phyloP scores from a whole-genome alignment of 2,888 invertebrate genomes.

The Tipula unca region DNA sequence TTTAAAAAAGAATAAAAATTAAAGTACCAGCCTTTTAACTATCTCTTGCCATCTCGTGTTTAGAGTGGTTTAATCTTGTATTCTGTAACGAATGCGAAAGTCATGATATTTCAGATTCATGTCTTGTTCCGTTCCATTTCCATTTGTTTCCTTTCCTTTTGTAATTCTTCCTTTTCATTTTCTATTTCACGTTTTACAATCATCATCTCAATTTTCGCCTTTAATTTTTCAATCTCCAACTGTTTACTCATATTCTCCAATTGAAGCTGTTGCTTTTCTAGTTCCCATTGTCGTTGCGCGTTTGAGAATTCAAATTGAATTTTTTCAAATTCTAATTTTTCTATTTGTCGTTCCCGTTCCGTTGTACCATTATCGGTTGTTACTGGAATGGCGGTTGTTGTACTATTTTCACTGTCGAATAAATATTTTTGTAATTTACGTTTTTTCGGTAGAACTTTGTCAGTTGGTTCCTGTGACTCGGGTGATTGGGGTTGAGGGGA shows the following conservation, averaged over 20 bases:
- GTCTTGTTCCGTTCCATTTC: not conserved
- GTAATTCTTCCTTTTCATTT: not conserved
- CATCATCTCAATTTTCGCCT: not conserved
- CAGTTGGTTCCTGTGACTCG: not conserved
- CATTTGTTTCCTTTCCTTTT: not conserved
- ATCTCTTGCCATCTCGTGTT: too few species aligned
- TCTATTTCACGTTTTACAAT: not conserved
- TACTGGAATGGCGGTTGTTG: not conserved
- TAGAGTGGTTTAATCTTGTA: not conserved
- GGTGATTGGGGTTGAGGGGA: not conserved
- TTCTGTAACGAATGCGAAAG: not conserved
- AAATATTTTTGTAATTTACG: not conserved
- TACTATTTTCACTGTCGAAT: not conserved
- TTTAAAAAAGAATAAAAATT: too few species aligned
- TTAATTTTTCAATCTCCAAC: not conserved
- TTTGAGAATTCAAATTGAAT: not conserved
- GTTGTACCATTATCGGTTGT: not conserved
- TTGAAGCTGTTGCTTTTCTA: not conserved
- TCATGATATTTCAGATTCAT: not conserved
- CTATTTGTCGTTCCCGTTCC: not conserved
- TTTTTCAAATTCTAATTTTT: not conserved
- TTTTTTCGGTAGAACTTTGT: not conserved
- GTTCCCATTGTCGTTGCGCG: not conserved
- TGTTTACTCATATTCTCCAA: not conserved
- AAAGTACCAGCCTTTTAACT: too few species aligned